Base-by-base conservation (phyloP, 2,888 invertebrate species). In the Augiades crinisus region DNA sequence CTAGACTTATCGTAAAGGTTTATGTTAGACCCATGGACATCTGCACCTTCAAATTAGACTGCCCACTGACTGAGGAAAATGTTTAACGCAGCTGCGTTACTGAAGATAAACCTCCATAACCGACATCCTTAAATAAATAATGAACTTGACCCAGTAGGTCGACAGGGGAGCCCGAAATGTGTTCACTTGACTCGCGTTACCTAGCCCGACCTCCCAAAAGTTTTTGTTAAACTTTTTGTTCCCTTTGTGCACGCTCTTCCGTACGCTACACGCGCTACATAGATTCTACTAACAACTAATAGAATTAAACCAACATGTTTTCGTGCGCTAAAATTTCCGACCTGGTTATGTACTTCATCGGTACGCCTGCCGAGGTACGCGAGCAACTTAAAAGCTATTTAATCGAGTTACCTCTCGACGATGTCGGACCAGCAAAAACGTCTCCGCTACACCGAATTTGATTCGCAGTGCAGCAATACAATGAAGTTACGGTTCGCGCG, bases 401-500 rank as follows among this genome's bases (percentile, higher is more conserved):
- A 59, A 61, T 62, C 60, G 58, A 59, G 58, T 66, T 63, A 52
- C 55, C 57, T 47, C 51, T 36, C 53, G 53, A 59, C 50, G 54
- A 45, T 36, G 55, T 53, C 55, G 41, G n/a, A 17, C 31, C n/a
- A 47, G 66, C 65, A 73, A 74, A 76, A 76, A 75, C 68, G 64
- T 65, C 70, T 69, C 71, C 68, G 72, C 70, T 73, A 78, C 70
- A 68, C 70, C 69, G 68, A 81, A 81, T 81, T 83, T 75, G 77
- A 81, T 83, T 85, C 76, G 81, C 83, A 72, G 68, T 75, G 72
- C 67, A 67, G 59, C 60, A 69, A 73, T 75, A 79, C 82, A 84
- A 82, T 83, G 79, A 77, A 80, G 79, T 84, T 83, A 82, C 81
- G 81, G 80, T 80, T 72, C 65, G 78, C 66, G 75, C 77, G 77